Evolutionary conservation across 2,113 vertebrate genomes (phyloP), one percentile per base, ranked within the genome.

Genomic region (Zosterops lateralis): DNA sequence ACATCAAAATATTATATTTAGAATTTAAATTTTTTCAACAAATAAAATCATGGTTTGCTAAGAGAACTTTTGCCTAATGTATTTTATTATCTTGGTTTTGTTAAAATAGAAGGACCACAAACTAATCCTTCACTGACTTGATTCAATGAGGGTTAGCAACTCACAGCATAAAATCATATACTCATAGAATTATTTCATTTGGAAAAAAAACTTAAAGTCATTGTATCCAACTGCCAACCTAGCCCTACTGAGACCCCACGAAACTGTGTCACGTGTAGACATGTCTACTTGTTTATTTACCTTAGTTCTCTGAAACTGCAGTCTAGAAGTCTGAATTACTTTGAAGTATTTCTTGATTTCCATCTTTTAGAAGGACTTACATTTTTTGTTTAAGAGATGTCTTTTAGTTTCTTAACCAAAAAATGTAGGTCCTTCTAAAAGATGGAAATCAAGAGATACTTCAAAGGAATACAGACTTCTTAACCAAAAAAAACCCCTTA

Each of bases 211-310:
- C 6, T 70, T 31, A 48, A 48, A 32, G n/a, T n/a, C 22, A 53
- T 36, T 0, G 0, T 9, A 15, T 42, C 12, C 25, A 64, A 29
- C 21, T 5, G 5, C 28, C 21, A 61, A 10, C 12, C 2, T 4
- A 45, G 8, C 4, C 22, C 14, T 54, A 17, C 12, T 1, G 4
- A 47, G 5, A 38, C 10, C 32, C 8, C 44, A 47, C 6, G 62
- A 51, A 73, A 56, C 7, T 3, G 2, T 7, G 15, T 5, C 34
- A 44, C 12, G 25, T 71, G 24, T 40, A 40, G 15, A 66, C 10
- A 40, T 8, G 26, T 65, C 31, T 65, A 12, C 6, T 32, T 68
- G 7, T 29, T 50, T 56, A 7, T 24, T 74, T 66, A 56, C 31
- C 36, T 57, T 26, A 42, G 25, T 42, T 62, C 29, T 71, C 54